These are phyloP conservation scores for Falco columbarius DNA, from an alignment of 2,797 vertebrate species.

Conservation along the genomic window DNA sequence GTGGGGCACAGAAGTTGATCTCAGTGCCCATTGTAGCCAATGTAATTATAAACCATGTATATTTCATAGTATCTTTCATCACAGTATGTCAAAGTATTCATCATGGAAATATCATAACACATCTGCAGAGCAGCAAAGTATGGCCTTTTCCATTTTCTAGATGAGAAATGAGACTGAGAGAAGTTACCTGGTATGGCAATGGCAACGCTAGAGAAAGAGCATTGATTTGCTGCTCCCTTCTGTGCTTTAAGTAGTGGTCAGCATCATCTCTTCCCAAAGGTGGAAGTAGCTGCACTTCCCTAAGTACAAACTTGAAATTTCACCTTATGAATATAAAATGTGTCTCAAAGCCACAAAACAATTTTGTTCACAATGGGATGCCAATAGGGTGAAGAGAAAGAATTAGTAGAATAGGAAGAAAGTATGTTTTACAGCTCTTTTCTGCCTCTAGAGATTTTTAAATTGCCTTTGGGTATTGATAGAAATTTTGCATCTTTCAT, in stretches of 20 bases:
- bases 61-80: background rate
- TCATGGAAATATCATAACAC: background rate
- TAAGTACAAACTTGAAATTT: background rate
- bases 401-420: background rate
- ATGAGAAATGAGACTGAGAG: background rate
- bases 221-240: background rate
- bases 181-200: background rate
- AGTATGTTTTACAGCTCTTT: background rate
- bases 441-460: constrained; percentile 47
- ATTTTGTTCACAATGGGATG: constrained; percentile 27
- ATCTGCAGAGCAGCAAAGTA: background rate
- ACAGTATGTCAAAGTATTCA: background rate
- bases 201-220: background rate
- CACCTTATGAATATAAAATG: background rate
- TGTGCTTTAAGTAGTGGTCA: background rate
- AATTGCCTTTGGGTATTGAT: constrained; percentile 27
- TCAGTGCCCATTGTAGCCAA: background rate
- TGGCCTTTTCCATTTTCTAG: background rate
- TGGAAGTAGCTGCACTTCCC: background rate
- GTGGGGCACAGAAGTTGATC: background rate
- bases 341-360: background rate
- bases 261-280: background rate
- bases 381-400: background rate
- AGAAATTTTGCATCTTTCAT: constrained; percentile 40
- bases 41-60: background rate